Percentiles rank a stretch among this genome's conserved stretches.
These are phyloP conservation scores for Andrena bucephala DNA, from an alignment of 2,888 invertebrate genomes.

Conservation along the genomic window DNA sequence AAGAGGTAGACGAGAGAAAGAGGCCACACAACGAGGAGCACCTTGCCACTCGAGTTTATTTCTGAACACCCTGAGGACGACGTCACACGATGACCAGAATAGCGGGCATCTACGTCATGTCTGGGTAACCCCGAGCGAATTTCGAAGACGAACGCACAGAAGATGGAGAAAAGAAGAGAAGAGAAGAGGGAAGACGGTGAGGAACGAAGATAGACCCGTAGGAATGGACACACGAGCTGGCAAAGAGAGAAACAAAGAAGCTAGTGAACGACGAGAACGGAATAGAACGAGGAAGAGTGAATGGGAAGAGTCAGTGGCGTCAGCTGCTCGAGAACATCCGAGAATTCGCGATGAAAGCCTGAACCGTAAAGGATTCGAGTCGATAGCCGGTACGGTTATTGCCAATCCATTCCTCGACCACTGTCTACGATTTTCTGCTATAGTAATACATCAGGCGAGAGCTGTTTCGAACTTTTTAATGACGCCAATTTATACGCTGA, in stretches of 20 bases:
- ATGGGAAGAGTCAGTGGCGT: slow-evolving; percentile 41
- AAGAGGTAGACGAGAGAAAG: slow-evolving; percentile 48
- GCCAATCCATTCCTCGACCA: slow-evolving; percentile 49
- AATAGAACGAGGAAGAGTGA: slow-evolving; percentile 19
- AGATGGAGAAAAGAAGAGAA: slow-evolving; percentile 9
- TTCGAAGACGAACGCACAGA: slow-evolving; percentile 56
- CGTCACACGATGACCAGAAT: slow-evolving; percentile 71
- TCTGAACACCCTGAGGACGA: slow-evolving; percentile 66
- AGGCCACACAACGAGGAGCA: slow-evolving; percentile 54
- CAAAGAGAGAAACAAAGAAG: background rate
- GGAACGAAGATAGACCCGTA: slow-evolving; percentile 10
- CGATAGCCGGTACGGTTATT: slow-evolving; percentile 21
- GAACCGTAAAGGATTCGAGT: slow-evolving; percentile 22
- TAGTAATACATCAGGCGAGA: slow-evolving; percentile 36
- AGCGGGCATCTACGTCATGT: slow-evolving; percentile 70
- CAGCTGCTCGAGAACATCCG: slow-evolving; percentile 61
- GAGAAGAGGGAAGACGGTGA: background rate
- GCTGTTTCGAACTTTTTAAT: slow-evolving; percentile 30
- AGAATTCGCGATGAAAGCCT: slow-evolving; percentile 44
- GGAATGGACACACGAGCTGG: background rate
- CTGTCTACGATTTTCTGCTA: slow-evolving; percentile 29
- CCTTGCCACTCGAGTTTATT: slow-evolving; percentile 69
- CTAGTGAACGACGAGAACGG: background rate
- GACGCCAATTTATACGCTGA: slow-evolving; percentile 52
- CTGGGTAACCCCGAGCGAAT: slow-evolving; percentile 67